A percentile compares a stretch with the other conserved stretches of the same genome.
Conservation (phyloP, 1,140 invertebrate species). For the Meloidogyne exigua region DNA sequence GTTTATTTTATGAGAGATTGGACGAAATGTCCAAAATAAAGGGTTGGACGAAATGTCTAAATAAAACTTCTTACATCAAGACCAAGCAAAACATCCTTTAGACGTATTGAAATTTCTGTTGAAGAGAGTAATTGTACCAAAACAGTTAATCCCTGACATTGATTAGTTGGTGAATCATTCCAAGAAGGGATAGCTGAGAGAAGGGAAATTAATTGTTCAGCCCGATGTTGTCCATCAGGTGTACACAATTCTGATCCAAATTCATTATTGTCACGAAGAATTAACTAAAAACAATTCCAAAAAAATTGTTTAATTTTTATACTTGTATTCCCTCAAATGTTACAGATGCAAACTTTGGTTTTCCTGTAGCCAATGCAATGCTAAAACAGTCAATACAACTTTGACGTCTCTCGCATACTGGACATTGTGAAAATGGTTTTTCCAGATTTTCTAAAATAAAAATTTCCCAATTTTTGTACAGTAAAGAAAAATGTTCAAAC, state of each 20-base stretch:
- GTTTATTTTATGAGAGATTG: too few species aligned
- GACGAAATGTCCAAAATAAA: too few species aligned
- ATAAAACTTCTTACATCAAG: conserved; percentile 6
- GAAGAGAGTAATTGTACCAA: conserved; percentile 22
- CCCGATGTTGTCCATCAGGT: neutral
- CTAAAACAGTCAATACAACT: conserved; percentile 22
- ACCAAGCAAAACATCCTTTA: conserved; percentile 8
- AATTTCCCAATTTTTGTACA: neutral
- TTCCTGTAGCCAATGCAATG: conserved; percentile 2
- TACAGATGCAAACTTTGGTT: conserved; percentile 12
- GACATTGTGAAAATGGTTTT: neutral
- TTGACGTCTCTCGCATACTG: neutral
- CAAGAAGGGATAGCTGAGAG: conserved; percentile 3
- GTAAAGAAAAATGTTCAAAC: too few species aligned
- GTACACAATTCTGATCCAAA: neutral
- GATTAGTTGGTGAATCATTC: conserved; percentile 7
- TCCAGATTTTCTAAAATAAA: neutral
- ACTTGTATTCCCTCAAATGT: conserved; percentile 23
- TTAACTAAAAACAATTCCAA: neutral
- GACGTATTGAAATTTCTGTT: conserved; percentile 5
- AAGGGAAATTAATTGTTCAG: conserved; percentile 17
- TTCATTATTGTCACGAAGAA: neutral
- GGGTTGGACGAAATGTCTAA: too few species aligned
- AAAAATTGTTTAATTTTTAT: neutral
- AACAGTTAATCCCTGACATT: conserved; percentile 13